Conservation (phyloP, 2,797 vertebrate species). For the Lagodon rhomboides region DNA sequence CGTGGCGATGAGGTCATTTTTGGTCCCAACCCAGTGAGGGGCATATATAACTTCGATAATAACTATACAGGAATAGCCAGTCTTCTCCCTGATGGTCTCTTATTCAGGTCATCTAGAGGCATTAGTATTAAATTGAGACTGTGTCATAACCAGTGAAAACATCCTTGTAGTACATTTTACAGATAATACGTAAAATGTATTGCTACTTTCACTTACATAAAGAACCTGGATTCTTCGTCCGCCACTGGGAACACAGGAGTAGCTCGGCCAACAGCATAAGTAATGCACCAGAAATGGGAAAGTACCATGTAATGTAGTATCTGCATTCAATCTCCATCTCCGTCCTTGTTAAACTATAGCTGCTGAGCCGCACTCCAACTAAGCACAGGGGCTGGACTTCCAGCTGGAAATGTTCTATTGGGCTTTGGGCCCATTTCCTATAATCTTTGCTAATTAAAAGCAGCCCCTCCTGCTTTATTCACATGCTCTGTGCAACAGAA, state of each 20-base stretch:
- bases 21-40: too few species aligned
- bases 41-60: too few species aligned
- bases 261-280: constrained; percentile 52
- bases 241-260: constrained; percentile 55
- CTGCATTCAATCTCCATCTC: constrained; percentile 77
- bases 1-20: too few species aligned
- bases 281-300: constrained; percentile 74
- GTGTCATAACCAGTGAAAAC: too few species aligned
- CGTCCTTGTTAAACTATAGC: constrained; percentile 71
- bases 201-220: neutral
- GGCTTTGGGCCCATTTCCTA: constrained; percentile 83
- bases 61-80: too few species aligned
- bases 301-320: constrained; percentile 73
- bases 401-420: constrained; percentile 86
- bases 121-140: too few species aligned
- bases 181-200: neutral
- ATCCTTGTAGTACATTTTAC: neutral
- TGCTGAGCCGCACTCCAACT: constrained; percentile 66
- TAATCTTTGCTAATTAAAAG: constrained; percentile 85
- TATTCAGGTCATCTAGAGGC: too few species aligned
- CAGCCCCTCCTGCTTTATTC: constrained; percentile 80
- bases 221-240: constrained; percentile 20
- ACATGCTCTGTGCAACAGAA: constrained; percentile 74
- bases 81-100: too few species aligned
- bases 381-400: constrained; percentile 74